Evolutionary conservation across 2,113 vertebrate genomes (phyloP), one percentile per base, ranked within the genome.

Genomic region (Engystomops pustulosus): DNA sequence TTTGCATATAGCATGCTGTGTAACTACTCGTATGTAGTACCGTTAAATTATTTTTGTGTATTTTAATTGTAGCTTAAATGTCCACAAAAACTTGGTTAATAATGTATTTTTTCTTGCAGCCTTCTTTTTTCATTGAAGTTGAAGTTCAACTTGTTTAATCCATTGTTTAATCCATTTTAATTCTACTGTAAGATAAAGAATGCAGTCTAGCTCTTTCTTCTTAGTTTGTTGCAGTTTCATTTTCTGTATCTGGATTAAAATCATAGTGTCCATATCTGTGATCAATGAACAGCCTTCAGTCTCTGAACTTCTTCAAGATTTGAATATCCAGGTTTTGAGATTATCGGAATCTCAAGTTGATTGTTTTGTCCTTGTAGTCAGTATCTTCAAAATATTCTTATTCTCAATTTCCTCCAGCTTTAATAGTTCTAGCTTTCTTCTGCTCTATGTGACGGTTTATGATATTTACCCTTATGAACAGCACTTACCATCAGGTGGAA

Each of bases 401-500:
- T 17, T 65, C 1, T 17, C 36, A 34, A 58, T 38, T 58, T 36
- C 20, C 3, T 30, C 1, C 1, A 36, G 8, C 20, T 58, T 77
- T 36, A 9, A 77, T 38, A 36, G 49, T 58, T 8, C 27, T 34
- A 2, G 34, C 53, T 51, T 25, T 60, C 53, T 78, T 41, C 11
- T 4, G 47, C 23, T 6, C 23, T 6, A 17, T 76, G 27, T 30
- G 23, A 25, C 20, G 8, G 68, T 15, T 27, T 34, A 25, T 25
- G 27, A 18, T 32, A 76, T 27, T 8, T 25, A 55, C 14, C 47
- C 58, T 1, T 3, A 18, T 23, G 0, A n/a, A 8, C n/a, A n/a
- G 38, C 55, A 65, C 85, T 86, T 81, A 86, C 85, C 85, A 15
- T 65, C 85, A 15, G 45, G 53, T 18, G 76, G 81, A 45, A 85